phyloP scores from a whole-genome alignment of 2,113 vertebrate genomes.

The Monarcha castaneiventris region DNA sequence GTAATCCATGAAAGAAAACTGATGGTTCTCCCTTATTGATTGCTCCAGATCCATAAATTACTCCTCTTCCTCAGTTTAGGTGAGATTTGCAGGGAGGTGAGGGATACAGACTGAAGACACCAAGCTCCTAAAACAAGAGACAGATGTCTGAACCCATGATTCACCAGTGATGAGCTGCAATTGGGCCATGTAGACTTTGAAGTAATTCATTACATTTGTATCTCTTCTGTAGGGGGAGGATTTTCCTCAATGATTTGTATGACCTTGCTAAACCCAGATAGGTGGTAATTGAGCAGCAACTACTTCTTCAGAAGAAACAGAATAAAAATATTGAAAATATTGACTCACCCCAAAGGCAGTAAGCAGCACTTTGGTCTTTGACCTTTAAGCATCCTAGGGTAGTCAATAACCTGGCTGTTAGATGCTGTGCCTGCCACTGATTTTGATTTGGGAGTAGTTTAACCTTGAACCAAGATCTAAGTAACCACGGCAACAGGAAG shows the following conservation, averaged over 20 bases:
- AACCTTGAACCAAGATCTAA: slow-evolving; percentile 81
- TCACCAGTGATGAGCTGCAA: background rate
- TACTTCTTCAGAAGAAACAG: slow-evolving; percentile 69
- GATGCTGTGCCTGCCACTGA: slow-evolving; percentile 68
- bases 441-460: slow-evolving; percentile 79
- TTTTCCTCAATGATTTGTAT: slow-evolving; percentile 59
- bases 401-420: slow-evolving; percentile 77
- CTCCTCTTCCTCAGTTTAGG: background rate
- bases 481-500: slow-evolving; percentile 85
- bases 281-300: slow-evolving; percentile 71
- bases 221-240: background rate
- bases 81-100: background rate
- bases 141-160: background rate
- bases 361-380: slow-evolving; percentile 76
- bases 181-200: slow-evolving; percentile 8
- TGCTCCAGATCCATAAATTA: background rate
- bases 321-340: slow-evolving; percentile 82
- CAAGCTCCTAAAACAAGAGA: background rate
- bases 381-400: slow-evolving; percentile 76
- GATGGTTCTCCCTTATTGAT: background rate
- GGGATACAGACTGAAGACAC: background rate
- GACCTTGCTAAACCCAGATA: slow-evolving; percentile 70
- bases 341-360: slow-evolving; percentile 75
- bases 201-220: slow-evolving; percentile 39
- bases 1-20: background rate